phyloP scores from a whole-genome alignment of 2,113 vertebrate species.

The Tringa solitaria region DNA sequence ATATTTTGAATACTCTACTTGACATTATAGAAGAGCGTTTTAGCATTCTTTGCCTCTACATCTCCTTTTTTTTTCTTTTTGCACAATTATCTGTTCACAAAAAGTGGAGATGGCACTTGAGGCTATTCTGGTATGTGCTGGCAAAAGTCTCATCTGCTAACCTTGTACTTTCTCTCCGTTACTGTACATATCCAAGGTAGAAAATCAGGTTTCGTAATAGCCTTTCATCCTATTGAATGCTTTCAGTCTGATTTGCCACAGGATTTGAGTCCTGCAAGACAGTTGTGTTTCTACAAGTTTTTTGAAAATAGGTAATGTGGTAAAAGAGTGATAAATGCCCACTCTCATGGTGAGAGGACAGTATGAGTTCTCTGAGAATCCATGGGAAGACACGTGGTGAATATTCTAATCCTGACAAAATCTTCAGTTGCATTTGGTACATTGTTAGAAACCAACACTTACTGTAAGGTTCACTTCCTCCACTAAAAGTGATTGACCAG shows the following conservation, averaged over 20 bases:
- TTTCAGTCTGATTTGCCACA: neutral
- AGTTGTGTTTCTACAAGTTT: neutral
- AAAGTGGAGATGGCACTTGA: neutral
- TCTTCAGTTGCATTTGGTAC: fast-evolving
- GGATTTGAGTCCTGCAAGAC: neutral
- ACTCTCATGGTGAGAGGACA: neutral
- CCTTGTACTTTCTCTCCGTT: neutral
- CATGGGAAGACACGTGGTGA: neutral
- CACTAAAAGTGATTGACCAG: neutral
- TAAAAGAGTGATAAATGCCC: neutral
- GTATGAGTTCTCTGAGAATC: neutral
- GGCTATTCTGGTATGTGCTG: neutral
- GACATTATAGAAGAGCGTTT: neutral
- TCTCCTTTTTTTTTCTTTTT: neutral
- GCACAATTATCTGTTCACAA: neutral
- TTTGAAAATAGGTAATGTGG: neutral
- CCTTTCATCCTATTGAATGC: neutral
- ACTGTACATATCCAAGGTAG: neutral
- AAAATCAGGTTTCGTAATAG: neutral
- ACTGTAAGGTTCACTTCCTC: fast-evolving
- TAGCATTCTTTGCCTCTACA: neutral
- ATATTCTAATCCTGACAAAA: neutral
- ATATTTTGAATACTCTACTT: neutral
- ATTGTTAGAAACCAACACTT: neutral
- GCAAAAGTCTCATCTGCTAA: neutral